These are phyloP conservation scores for Brachionus paranguensis DNA, from an alignment of 1,140 invertebrate species.

Conservation along the genomic window DNA sequence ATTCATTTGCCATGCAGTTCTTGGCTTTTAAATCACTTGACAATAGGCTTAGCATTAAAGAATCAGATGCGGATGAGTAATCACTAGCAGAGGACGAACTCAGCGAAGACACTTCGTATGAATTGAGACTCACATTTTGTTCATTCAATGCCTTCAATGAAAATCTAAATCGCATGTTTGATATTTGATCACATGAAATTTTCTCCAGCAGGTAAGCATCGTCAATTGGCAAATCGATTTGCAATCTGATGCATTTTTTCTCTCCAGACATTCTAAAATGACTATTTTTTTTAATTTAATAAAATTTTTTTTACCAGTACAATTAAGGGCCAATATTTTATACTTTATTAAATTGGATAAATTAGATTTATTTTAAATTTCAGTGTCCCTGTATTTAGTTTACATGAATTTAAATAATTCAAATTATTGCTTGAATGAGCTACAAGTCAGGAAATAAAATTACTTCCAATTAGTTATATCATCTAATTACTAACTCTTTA, in stretches of 20 bases:
- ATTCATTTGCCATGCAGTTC: background rate
- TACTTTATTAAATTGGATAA: constrained; percentile 10
- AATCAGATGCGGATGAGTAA: background rate
- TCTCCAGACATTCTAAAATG: constrained; percentile 2
- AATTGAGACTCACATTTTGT: background rate
- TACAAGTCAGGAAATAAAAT: background rate
- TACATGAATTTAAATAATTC: background rate
- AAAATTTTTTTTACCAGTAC: background rate
- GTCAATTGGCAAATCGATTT: constrained; percentile 20
- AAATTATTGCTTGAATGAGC: background rate
- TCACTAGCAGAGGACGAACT: background rate
- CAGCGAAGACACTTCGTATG: background rate
- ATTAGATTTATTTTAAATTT: constrained; percentile 1
- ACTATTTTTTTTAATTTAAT: background rate
- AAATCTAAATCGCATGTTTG: background rate
- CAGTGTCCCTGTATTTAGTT: background rate
- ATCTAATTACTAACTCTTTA: background rate
- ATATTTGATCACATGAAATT: background rate
- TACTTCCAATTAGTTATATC: background rate
- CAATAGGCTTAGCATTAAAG: background rate
- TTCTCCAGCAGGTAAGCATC: background rate
- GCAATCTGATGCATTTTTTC: background rate
- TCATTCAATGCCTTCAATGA: background rate
- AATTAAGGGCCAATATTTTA: background rate
- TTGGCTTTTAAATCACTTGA: background rate